Conservation (phyloP, 2,888 invertebrate species). For the Heteropelma amictum region DNA sequence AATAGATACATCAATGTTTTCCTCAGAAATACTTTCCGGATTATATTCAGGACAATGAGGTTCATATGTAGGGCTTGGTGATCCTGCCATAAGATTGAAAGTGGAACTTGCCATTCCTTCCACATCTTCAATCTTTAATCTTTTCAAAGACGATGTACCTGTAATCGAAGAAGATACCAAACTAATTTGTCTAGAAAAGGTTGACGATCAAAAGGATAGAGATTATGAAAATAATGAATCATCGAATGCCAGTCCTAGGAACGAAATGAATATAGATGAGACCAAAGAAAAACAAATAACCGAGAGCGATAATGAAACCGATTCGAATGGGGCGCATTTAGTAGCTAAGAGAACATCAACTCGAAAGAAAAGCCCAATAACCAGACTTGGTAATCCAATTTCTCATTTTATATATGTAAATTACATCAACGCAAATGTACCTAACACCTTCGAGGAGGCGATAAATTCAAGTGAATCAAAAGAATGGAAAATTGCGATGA, state of each 20-base stretch:
- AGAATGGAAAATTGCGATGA: constrained; percentile 54
- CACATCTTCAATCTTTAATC: no score
- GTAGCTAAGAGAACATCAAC: constrained; percentile 11
- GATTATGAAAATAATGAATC: constrained; percentile 21
- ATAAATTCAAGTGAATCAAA: constrained; percentile 35
- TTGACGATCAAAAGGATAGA: background rate
- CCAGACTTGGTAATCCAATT: constrained; percentile 34
- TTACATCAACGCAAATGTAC: constrained; percentile 34
- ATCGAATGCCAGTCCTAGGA: no score
- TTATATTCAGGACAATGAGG: no score
- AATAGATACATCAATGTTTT: no score
- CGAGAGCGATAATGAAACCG: background rate
- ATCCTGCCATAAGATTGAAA: no score
- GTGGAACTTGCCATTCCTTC: no score
- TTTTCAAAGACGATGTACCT: no score
- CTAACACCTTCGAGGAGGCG: constrained; percentile 52
- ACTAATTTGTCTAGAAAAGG: constrained; percentile 37
- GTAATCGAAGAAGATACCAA: constrained; percentile 42
- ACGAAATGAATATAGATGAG: background rate
- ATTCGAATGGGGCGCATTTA: background rate
- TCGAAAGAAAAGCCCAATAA: constrained; percentile 31
- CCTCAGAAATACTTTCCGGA: no score
- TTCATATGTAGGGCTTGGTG: no score
- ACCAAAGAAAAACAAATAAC: background rate
- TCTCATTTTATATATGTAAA: constrained; percentile 39